These are phyloP conservation scores for Shinisaurus crocodilurus DNA, from an alignment of 2,113 vertebrate species.

Conservation along the genomic window DNA sequence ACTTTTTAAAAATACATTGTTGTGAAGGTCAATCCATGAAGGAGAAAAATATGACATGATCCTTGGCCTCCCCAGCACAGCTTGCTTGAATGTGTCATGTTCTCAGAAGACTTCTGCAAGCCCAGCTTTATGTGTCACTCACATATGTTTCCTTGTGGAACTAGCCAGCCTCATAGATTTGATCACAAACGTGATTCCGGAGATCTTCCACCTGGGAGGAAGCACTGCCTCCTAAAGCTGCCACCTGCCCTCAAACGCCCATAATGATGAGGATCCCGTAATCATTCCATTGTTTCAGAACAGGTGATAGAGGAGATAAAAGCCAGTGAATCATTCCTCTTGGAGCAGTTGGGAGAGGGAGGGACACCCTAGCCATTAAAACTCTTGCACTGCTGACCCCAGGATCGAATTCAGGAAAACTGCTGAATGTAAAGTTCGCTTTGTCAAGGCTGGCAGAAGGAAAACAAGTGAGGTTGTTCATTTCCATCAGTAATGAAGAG, in stretches of 20 bases:
- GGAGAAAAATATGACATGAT: neutral
- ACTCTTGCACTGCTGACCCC: constrained; percentile 63
- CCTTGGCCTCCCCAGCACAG: neutral
- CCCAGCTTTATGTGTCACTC: neutral
- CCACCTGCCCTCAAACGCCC: neutral
- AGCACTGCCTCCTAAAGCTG: neutral
- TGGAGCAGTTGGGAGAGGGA: neutral
- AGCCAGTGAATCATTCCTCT: accelerated
- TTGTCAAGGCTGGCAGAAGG: constrained; percentile 55
- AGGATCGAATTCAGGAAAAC: constrained; percentile 58
- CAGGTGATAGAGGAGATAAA: neutral
- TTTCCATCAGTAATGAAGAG: constrained; percentile 19
- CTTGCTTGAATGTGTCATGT: neutral
- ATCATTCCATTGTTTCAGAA: constrained; percentile 44
- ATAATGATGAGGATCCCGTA: constrained; percentile 20
- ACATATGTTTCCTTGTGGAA: neutral
- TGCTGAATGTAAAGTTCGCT: constrained; percentile 38
- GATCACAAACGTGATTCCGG: neutral
- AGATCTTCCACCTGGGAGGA: constrained; percentile 8
- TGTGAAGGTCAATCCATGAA: neutral
- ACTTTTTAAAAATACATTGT: neutral
- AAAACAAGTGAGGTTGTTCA: constrained; percentile 31
- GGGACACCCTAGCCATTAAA: neutral
- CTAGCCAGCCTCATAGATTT: neutral
- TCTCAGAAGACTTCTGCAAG: neutral